Evolutionary conservation across 2,797 vertebrate species (phyloP), one percentile per base, ranked within the genome.

Genomic region (Streptopelia turtur): DNA sequence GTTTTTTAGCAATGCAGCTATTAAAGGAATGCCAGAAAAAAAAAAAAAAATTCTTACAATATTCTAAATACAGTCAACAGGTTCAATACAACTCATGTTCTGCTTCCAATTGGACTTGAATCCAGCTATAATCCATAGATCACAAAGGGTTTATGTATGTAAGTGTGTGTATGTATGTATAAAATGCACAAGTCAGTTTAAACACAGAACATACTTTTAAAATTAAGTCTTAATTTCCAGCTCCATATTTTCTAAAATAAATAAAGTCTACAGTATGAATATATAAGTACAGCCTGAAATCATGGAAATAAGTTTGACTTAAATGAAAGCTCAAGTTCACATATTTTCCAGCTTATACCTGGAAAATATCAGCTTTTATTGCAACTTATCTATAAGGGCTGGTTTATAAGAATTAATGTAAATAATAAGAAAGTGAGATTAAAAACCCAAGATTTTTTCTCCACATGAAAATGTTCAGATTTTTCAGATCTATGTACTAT

Each of bases 341-440:
- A 70, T 97, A 96, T 93, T 96, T 97, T 95, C 85, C 95, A 92
- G 71, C 53, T 94, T 92, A 97, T 97, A 98, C 97, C 98, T 98
- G 97, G 98, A 95, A 95, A 98, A 83, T 97, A 97, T 98, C 96
- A 97, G 93, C 90, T 95, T 97, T 97, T 98, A 96, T 94, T 92
- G 45, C 72, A 96, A 89, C 96, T 97, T 97, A 97, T 97, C 97
- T 95, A 93, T 95, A 97, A 84, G 59, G 53, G 68, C 96, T 95
- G 83, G 18, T 95, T 96, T 96, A 84, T 93, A 92, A 79, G 78
- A 97, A 97, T 97, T 98, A 97, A 98, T 97, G 94, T 93, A 97
- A 98, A 97, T 97, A 98, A 97, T 97, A 96, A 96, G 89, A 96
- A 95, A 97, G 94, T 96, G 95, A 97, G 97, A 97, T 95, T 96